phyloP scores from a whole-genome alignment of 2,797 vertebrate genomes.

The Adelosebastes latens region DNA sequence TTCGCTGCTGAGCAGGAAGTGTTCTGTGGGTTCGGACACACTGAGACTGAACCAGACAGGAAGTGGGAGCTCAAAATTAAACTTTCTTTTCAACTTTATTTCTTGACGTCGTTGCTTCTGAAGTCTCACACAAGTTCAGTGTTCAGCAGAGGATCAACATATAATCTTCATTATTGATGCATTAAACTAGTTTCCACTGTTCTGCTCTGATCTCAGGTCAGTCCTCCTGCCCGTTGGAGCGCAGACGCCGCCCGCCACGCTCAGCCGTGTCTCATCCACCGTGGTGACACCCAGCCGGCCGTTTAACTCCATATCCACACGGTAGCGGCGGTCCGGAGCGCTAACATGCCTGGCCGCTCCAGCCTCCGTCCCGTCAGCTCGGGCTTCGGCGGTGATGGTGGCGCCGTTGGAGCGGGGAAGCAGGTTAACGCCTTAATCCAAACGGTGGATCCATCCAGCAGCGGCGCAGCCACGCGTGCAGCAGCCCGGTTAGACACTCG shows the following conservation, averaged over 20 bases:
- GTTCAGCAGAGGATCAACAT: slow-evolving; percentile 6
- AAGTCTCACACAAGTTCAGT: neutral
- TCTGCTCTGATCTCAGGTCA: slow-evolving; percentile 23
- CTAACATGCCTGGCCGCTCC: slow-evolving; percentile 36
- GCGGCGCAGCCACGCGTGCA: slow-evolving; percentile 51
- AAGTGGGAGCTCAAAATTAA: neutral
- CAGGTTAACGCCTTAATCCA: slow-evolving; percentile 65
- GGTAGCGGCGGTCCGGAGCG: slow-evolving; percentile 34
- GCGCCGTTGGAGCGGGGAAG: slow-evolving; percentile 40
- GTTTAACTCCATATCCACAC: slow-evolving; percentile 25
- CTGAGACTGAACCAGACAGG: neutral
- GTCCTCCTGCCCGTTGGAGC: slow-evolving; percentile 8
- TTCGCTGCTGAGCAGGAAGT: neutral
- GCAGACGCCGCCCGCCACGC: neutral
- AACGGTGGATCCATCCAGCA: slow-evolving; percentile 45
- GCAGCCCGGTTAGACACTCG: slow-evolving; percentile 23
- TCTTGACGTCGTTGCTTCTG: neutral
- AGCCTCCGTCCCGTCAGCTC: slow-evolving; percentile 23
- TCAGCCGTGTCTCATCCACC: slow-evolving; percentile 19
- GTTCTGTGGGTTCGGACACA: neutral
- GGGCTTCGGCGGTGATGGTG: neutral
- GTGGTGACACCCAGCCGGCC: neutral
- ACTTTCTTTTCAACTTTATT: neutral
- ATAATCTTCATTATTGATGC: slow-evolving; percentile 4
- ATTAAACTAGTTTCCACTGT: neutral